These are phyloP conservation scores for Drosophila teissieri DNA, from an alignment of 1,140 invertebrate species.

Conservation along the genomic window DNA sequence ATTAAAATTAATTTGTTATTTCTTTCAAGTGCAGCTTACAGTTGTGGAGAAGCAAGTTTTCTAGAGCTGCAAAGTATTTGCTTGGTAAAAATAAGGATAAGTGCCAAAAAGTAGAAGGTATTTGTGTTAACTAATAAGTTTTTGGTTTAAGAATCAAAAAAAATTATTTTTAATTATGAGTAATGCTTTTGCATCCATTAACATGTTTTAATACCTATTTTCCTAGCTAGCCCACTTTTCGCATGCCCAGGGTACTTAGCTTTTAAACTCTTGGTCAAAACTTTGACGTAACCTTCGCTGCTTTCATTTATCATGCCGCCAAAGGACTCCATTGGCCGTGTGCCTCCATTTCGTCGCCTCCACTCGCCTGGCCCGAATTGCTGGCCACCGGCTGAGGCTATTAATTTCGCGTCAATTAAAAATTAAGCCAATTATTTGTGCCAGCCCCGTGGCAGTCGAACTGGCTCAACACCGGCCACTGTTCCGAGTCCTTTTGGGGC, in stretches of 20 bases:
- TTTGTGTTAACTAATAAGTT: neutral
- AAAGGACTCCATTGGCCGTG: slow-evolving; percentile 21
- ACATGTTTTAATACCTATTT: neutral
- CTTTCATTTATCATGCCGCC: slow-evolving; percentile 57
- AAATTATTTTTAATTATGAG: neutral
- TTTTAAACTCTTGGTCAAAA: slow-evolving; percentile 25
- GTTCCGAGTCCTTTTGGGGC: slow-evolving; percentile 1
- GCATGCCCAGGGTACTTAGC: slow-evolving; percentile 16
- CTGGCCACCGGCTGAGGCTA: slow-evolving; percentile 60
- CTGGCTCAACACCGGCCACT: slow-evolving; percentile 41
- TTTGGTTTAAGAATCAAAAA: neutral
- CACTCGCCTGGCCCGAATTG: slow-evolving; percentile 20
- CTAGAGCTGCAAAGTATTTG: neutral
- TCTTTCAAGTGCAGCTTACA: slow-evolving; percentile 2
- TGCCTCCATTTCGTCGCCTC: slow-evolving; percentile 30
- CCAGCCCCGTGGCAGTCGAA: slow-evolving; percentile 30
- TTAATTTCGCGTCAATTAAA: slow-evolving; percentile 83
- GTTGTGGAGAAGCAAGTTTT: slow-evolving; percentile 8
- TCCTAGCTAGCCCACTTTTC: no score
- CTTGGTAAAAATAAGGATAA: neutral
- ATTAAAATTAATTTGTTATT: slow-evolving; percentile 14
- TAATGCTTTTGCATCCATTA: no score
- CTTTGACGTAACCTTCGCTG: slow-evolving; percentile 26
- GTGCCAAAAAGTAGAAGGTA: no score
- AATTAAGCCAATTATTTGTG: slow-evolving; percentile 83